Conservation (phyloP, 2,113 vertebrate genomes). For the Corythoichthys intestinalis region DNA sequence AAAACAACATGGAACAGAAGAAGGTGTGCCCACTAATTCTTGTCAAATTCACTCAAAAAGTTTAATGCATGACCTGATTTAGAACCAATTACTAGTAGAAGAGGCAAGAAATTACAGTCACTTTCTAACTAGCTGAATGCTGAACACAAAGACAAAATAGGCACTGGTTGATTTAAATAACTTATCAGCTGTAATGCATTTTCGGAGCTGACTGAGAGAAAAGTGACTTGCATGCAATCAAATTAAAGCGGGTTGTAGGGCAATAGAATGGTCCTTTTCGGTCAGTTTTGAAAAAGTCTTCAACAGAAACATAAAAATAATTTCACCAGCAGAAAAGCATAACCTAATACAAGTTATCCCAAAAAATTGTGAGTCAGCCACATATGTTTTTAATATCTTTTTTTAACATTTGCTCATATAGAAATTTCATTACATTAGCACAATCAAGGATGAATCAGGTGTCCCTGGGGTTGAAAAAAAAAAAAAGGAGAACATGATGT, state of each 20-base stretch:
- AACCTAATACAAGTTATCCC: no score
- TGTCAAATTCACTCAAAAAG: background rate
- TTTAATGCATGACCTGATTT: background rate
- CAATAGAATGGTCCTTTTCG: background rate
- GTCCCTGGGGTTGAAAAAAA: slow-evolving; percentile 10
- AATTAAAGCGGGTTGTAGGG: background rate
- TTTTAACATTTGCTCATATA: slow-evolving; percentile 6
- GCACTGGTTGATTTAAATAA: background rate
- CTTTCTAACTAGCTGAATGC: background rate
- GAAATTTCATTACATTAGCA: slow-evolving; percentile 17
- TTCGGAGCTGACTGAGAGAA: background rate
- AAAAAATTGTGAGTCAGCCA: background rate
- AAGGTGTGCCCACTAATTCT: background rate
- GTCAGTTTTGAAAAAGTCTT: background rate
- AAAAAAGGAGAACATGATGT: slow-evolving; percentile 9
- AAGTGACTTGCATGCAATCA: background rate
- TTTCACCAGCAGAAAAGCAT: no score
- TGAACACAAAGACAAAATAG: background rate
- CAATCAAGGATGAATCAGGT: slow-evolving; percentile 11
- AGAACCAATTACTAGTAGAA: background rate
- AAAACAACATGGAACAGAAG: background rate
- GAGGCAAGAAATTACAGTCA: background rate
- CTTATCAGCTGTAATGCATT: slow-evolving; percentile 1
- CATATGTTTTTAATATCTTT: background rate
- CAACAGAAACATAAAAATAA: no score